Evolutionary conservation across 2,113 vertebrate species (phyloP).

Genomic region (Platichthys flesus): DNA sequence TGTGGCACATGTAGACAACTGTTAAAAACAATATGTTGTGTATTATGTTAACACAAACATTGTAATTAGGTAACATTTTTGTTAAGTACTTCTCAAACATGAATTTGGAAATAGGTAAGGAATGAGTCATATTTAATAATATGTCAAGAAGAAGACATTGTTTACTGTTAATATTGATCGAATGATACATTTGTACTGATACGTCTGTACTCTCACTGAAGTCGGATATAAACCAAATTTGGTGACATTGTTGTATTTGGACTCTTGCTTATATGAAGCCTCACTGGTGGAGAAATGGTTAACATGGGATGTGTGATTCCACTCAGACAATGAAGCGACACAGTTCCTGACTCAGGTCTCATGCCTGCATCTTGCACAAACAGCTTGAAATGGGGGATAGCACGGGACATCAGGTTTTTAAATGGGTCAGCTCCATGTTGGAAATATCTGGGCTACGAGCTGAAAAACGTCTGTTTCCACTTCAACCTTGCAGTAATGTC

Average conservation of each 20-base stretch:
- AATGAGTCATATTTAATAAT: too few species aligned
- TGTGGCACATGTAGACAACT: not conserved
- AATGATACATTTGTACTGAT: not conserved
- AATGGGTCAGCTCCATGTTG: conserved; percentile 1
- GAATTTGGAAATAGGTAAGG: too few species aligned
- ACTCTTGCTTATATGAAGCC: not conserved
- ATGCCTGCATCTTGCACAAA: not conserved
- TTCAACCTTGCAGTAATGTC: too few species aligned
- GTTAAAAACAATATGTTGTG: too few species aligned
- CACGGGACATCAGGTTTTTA: not conserved
- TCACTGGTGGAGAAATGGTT: not conserved
- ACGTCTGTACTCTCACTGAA: not conserved
- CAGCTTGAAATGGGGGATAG: conserved; percentile 8
- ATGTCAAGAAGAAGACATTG: too few species aligned
- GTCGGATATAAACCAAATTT: too few species aligned
- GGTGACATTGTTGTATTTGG: not conserved
- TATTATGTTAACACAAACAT: too few species aligned
- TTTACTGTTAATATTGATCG: too few species aligned
- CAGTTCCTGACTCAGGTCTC: not conserved
- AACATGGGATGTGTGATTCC: not conserved
- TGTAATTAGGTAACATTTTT: too few species aligned
- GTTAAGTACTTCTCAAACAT: too few species aligned
- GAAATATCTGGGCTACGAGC: not conserved
- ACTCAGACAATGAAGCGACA: conserved; percentile 2
- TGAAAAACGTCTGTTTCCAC: too few species aligned